Evolutionary conservation across 2,888 invertebrate genomes (phyloP), one percentile per base, ranked within the genome.

Genomic region (Drosophila mettleri): DNA sequence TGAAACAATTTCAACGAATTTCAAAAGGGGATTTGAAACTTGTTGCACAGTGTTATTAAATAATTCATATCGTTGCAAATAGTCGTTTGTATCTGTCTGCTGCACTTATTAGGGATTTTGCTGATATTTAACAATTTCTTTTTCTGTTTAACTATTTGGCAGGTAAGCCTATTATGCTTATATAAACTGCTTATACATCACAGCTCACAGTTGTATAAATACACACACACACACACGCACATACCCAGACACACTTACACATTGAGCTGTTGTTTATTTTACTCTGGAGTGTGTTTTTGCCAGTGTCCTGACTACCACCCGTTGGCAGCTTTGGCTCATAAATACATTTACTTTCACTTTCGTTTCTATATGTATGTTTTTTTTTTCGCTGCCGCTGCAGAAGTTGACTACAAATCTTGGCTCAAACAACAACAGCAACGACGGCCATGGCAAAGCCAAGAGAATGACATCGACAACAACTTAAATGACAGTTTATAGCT

Each of bases 391-490:
- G 67, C 61, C 46, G 59, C 53, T 60, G 46, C 64, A 39, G 67
- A 70, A 80, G 77, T 84, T 77, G 85, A 79, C 87, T 65, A 84
- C 83, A 84, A 84, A 86, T 84, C 87, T 85, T 85, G 74, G 59
- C 65, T 67, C 22, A 77, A 70, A 68, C 79, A 73, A 73, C 52
- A 55, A 39, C 34, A n/a, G 27, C n/a, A 18, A 22, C 18, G 38
- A 10, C 8, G 61, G 63, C 46, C 31, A 16, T 16, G 22, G 55
- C 48, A 34, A 48, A 45, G 73, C 83, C 57, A 57, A 41, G 65
- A 66, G 78, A 86, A 86, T 88, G 85, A 86, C 85, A 84, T 88
- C 88, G 87, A 88, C 84, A 84, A 84, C 84, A 84, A 86, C 84
- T 88, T 88, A 84, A 84, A 84, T 84, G 83, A 84, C 83, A 84